Evolutionary conservation across 2,113 vertebrate species (phyloP), one percentile per base, ranked within the genome.

Genomic region (Siphamia tubifer): DNA sequence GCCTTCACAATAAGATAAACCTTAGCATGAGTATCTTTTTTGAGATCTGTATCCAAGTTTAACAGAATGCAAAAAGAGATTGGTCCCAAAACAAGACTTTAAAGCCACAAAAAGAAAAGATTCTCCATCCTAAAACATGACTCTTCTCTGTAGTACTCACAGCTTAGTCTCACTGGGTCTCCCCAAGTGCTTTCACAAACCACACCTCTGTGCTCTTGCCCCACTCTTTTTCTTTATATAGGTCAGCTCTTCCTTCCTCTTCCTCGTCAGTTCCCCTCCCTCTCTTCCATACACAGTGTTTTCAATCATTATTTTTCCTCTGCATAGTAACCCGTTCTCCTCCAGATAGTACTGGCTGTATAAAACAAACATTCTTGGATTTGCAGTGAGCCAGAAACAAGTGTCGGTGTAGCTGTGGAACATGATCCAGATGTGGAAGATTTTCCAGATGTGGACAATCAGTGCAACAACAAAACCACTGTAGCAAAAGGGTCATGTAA

Each of bases 151-250:
- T 15, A 6, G 19, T 73, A 72, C 66, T 82, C 52, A 70, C 56
- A 58, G 43, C 34, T 53, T 39, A 58, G 34, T 10, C 38, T 64
- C 58, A 9, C 11, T 16, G 17, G 4, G 8, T 61, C n/a, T 52
- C 1, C 40, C 42, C 6, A 35, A 13, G 34, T 1, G 6, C n/a
- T 20, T 31, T 36, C 40, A 11, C 53, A 49, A 25, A 77, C 45
- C 32, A 28, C 35, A n/a, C 25, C 35, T 35, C 25, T 55, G 4
- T 21, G 16, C 38, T 52, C 13, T 28, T 55, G 2, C 30, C 16
- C 8, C 20, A 30, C 11, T 20, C 11, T 8, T 25, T 62, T 13
- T 34, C 44, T 76, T 80, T 85, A 74, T 82, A 79, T 56, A 70
- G 48, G 11, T 12, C 2, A 10, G 16, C 7, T 53, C 17, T 40